Evolutionary conservation across 1,140 invertebrate species (phyloP), one percentile per base, ranked within the genome.

Genomic region (Euwallacea similis): DNA sequence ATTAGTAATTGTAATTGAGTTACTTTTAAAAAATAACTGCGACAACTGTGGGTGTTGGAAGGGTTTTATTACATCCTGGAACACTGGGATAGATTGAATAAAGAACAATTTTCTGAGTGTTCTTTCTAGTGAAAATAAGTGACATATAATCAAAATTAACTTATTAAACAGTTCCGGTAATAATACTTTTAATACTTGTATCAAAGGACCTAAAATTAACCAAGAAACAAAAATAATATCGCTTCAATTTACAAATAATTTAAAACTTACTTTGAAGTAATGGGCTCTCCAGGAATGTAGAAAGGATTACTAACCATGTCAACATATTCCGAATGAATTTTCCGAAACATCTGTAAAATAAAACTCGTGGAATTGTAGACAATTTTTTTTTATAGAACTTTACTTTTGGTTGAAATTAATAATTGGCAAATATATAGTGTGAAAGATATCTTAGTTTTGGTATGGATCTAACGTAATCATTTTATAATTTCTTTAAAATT

Each of bases 271-370:
- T 87, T 89, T 6, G 93, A 95, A 50, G 83, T 87, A 56, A 97
- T 92, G 74, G 88, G 86, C 77, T 94, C 91, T 16, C 93, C 93
- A 55, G 95, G 94, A 79, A 92, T 88, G 81, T 97, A 96, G 83
- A 98, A 98, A 58, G 96, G 95, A 87, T 97, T 97, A 78, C 93
- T 96, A 13, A 98, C 88, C 76, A 94, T 90, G 83, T 98, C 94
- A 2, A 93, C 91, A 82, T 97, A 98, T 10, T 94, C 88, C 61
- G 89, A 87, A 82, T 98, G 96, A 33, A 98, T 84, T 82, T 93
- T 93, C 67, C 93, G 87, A 77, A 98, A 94, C 85, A 94, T 95
- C 91, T 94, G 59, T 7, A 61, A 61, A 58, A 58, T 7, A 33
- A 58, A 16, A 33, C 1, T 59, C 42, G 69, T 33, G 4, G 4